Percentiles rank a stretch among this genome's conserved stretches.
Evolutionary conservation across 2,888 invertebrate genomes (phyloP).

Genomic region (Morpho achilles): DNA sequence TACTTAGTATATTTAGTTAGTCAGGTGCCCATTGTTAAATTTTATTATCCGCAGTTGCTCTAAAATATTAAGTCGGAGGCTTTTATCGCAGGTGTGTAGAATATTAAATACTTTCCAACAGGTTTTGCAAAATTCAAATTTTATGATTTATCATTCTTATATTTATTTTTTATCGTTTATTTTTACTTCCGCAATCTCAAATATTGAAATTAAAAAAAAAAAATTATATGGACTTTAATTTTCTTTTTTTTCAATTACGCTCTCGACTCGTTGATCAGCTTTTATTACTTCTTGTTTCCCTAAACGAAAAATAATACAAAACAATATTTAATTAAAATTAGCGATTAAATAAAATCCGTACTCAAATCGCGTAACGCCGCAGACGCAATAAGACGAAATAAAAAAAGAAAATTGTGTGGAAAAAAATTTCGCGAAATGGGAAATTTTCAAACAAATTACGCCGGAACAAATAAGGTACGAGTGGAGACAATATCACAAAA

Average conservation of each 20-base stretch:
- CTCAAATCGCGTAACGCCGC: slow-evolving; percentile 30
- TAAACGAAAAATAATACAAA: slow-evolving; percentile 3
- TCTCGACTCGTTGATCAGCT: slow-evolving; percentile 1
- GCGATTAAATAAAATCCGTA: slow-evolving; percentile 18
- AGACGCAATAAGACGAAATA: slow-evolving; percentile 26
- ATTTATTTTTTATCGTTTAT: no score
- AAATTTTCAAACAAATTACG: slow-evolving; percentile 53
- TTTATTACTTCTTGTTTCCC: slow-evolving; percentile 6
- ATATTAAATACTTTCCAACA: no score
- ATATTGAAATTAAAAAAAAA: neutral
- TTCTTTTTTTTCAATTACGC: neutral
- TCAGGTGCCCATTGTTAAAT: no score
- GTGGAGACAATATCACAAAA: slow-evolving; percentile 64
- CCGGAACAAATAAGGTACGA: slow-evolving; percentile 55
- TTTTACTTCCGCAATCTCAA: no score
- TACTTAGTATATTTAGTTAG: no score
- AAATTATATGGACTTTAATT: neutral
- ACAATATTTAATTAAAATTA: slow-evolving; percentile 18
- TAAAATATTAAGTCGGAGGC: no score
- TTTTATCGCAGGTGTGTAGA: no score
- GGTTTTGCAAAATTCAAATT: no score
- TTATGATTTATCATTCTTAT: no score
- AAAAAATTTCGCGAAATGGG: slow-evolving; percentile 27
- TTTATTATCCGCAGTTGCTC: no score
- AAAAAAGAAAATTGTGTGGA: slow-evolving; percentile 26